Evolutionary conservation across 2,888 invertebrate genomes (phyloP).

Genomic region (Cylloceria caligata): DNA sequence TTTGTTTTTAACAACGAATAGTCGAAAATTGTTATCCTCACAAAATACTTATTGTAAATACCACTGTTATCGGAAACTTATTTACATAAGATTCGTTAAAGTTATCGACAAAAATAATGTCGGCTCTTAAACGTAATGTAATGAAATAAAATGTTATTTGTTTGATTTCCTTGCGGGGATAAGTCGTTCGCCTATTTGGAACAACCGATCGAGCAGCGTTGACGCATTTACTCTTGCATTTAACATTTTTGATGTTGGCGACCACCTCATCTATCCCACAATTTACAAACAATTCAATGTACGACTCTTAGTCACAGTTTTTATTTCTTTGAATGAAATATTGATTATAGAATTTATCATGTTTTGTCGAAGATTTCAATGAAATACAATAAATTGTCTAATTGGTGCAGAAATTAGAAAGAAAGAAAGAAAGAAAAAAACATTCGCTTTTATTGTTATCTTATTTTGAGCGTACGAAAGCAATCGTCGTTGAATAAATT

Average conservation of each 20-base stretch:
- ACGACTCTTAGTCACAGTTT: neutral
- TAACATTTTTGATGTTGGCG: neutral
- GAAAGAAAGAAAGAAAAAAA: no score
- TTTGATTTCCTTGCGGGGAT: neutral
- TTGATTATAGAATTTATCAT: neutral
- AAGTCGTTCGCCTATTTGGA: slow-evolving; percentile 1
- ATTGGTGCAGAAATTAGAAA: no score
- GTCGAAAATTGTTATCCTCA: neutral
- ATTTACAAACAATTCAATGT: neutral
- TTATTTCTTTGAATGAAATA: neutral
- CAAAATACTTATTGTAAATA: neutral
- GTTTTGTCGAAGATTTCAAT: neutral
- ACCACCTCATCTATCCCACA: neutral
- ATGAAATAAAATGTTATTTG: neutral
- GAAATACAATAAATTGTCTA: neutral
- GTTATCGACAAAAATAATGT: neutral
- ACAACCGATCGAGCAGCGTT: neutral
- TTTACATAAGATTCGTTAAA: no score
- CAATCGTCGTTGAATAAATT: neutral
- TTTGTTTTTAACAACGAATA: no score
- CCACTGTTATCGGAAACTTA: neutral
- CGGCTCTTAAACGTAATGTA: neutral
- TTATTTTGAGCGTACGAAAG: neutral
- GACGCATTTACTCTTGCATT: neutral
- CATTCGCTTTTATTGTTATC: neutral